A percentile compares a stretch with the other conserved stretches of the same genome.
Conservation (phyloP, 2,113 vertebrate species). For the Sylvia atricapilla region DNA sequence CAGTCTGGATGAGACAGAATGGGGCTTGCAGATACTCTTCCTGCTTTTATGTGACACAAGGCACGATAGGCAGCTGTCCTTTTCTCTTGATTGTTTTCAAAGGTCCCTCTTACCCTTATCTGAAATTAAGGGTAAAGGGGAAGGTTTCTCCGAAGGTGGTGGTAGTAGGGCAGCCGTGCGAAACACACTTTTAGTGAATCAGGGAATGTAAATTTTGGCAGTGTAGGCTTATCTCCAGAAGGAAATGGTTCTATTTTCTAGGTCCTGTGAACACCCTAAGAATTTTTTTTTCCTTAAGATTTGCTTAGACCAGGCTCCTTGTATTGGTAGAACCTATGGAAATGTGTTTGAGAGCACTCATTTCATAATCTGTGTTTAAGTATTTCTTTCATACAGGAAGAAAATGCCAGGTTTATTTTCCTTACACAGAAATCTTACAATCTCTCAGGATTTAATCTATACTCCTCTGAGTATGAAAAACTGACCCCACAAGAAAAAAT, state of each 20-base stretch:
- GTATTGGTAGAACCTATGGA: background rate
- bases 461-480: background rate
- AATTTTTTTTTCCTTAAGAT: background rate
- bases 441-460: background rate
- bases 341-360: background rate
- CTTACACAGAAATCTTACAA: background rate
- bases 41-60: fast-evolving
- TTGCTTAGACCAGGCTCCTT: background rate
- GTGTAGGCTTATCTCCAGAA: background rate
- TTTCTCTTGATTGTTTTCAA: background rate
- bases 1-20: background rate
- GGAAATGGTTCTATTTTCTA: background rate
- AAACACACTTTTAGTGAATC: background rate
- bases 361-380: background rate
- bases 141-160: background rate
- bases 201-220: background rate
- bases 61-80: background rate
- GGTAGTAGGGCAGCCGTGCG: too few species aligned
- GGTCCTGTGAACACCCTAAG: background rate
- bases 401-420: background rate
- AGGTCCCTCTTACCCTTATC: background rate
- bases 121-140: background rate
- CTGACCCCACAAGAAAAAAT: background rate
- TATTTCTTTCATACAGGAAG: background rate
- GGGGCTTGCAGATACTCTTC: background rate